These are phyloP conservation scores for Phataginus tetradactyla DNA, from an alignment of 2,797 vertebrate species.

Conservation along the genomic window DNA sequence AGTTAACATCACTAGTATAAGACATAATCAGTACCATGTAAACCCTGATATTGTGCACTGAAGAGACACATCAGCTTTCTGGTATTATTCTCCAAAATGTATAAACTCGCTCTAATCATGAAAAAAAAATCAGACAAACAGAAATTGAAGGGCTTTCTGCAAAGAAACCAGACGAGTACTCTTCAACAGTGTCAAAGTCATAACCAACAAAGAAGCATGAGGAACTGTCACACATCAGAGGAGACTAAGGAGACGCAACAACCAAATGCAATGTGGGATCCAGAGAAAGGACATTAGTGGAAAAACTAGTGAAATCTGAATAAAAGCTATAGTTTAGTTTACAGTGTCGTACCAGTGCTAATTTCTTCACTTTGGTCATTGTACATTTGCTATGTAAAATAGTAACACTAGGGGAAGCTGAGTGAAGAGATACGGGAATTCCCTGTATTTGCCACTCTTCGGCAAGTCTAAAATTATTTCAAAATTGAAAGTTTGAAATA, in stretches of 20 bases:
- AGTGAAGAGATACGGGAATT: background rate
- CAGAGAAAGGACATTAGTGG: background rate
- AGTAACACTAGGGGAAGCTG: background rate
- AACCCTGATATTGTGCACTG: background rate
- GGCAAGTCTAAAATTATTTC: constrained; percentile 3
- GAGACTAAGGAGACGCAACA: background rate
- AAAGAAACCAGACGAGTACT: background rate
- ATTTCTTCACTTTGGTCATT: background rate
- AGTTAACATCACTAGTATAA: background rate
- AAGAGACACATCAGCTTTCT: background rate
- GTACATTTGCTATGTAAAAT: background rate
- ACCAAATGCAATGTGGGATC: background rate
- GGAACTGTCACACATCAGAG: background rate
- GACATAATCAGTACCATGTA: background rate
- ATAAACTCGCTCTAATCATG: background rate
- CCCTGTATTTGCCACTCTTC: background rate
- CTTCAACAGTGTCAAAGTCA: background rate
- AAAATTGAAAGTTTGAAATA: constrained; percentile 26
- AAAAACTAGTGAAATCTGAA: background rate
- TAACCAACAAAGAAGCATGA: background rate
- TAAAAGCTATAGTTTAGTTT: background rate
- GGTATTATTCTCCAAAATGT: background rate
- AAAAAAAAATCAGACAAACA: background rate
- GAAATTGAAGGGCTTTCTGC: background rate
- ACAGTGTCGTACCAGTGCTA: background rate